Conservation (phyloP, 92 coral and sea anemone genomes). For the Zoanthus sociatus region DNA sequence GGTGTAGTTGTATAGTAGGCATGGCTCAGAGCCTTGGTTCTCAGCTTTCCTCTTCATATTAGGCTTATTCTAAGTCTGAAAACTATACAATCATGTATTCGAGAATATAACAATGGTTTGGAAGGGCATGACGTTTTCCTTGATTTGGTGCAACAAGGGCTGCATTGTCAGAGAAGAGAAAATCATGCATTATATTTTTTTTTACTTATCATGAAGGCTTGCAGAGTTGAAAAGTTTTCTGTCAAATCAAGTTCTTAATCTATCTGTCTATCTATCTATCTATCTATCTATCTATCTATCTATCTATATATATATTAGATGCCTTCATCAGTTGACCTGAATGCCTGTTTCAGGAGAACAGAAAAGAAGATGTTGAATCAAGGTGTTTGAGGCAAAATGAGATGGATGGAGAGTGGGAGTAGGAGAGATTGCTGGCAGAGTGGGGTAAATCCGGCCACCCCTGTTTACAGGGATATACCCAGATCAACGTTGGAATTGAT, state of each 20-base stretch:
- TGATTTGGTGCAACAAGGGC: constrained; percentile 25
- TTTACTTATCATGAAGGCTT: background rate
- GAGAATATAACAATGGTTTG: background rate
- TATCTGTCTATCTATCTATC: too few species aligned
- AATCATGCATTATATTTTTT: background rate
- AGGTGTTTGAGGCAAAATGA: too few species aligned
- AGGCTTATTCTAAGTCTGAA: constrained; percentile 6
- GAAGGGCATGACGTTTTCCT: constrained; percentile 11
- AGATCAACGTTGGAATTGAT: too few species aligned
- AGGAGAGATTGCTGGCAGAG: too few species aligned
- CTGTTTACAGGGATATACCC: too few species aligned
- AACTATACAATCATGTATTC: background rate
- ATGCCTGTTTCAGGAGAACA: background rate
- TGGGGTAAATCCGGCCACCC: too few species aligned
- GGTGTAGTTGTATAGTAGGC: background rate
- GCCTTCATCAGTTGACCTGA: background rate
- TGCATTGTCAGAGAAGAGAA: constrained; percentile 22
- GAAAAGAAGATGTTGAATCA: background rate
- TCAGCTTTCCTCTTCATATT: background rate
- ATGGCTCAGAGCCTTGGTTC: background rate
- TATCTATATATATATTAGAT: too few species aligned
- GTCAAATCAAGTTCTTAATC: background rate
- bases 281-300: too few species aligned
- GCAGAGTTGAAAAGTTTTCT: background rate
- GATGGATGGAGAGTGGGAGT: too few species aligned